Evolutionary conservation across 2,797 vertebrate genomes (phyloP).

Genomic region (Sebastes taczanowskii): DNA sequence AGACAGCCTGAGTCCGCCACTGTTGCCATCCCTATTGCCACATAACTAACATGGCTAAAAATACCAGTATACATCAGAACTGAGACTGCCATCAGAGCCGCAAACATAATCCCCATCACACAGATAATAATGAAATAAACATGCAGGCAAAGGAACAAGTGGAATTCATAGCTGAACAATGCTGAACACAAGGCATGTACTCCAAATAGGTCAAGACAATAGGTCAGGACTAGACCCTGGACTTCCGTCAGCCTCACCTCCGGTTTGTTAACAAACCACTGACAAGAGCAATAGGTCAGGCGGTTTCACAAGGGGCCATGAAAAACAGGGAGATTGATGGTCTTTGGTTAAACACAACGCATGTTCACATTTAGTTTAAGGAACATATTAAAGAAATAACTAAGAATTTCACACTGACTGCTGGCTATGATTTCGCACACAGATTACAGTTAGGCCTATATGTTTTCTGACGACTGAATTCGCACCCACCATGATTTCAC

Average conservation of each 20-base stretch:
- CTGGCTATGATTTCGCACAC: neutral
- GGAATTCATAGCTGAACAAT: neutral
- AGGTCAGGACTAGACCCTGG: neutral
- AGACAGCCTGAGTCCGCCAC: too few species aligned
- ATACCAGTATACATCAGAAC: neutral
- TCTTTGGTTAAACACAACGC: neutral
- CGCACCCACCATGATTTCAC: neutral
- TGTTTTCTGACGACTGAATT: neutral
- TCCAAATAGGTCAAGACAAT: neutral
- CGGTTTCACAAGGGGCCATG: neutral
- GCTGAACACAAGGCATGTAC: neutral
- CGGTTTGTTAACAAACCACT: neutral
- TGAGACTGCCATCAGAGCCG: neutral
- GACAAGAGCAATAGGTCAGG: neutral
- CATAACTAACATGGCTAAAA: neutral
- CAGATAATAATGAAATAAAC: constrained; percentile 6
- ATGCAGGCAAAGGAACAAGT: neutral
- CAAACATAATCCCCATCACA: neutral
- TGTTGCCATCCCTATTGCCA: neutral
- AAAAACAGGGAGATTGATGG: neutral
- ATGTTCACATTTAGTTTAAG: neutral
- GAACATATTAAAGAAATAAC: neutral
- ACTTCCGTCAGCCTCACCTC: neutral
- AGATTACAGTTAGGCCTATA: neutral
- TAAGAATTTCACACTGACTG: neutral